phyloP scores from a whole-genome alignment of 1,140 invertebrate species.

The Linepithema humile region DNA sequence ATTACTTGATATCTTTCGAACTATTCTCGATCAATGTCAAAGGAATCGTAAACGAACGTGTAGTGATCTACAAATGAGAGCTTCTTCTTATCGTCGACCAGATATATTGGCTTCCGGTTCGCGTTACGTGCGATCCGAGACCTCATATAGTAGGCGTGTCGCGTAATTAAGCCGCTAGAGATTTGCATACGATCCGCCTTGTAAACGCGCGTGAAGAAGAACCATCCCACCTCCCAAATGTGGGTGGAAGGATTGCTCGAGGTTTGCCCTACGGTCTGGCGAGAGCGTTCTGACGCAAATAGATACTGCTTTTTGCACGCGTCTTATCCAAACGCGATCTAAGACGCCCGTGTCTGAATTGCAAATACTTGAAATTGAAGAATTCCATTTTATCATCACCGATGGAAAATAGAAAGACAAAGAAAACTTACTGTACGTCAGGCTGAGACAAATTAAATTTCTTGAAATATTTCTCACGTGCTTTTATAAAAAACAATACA shows the following conservation, averaged over 20 bases:
- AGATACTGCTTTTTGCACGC: conserved; percentile 55
- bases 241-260: conserved; percentile 41
- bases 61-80: conserved; percentile 9
- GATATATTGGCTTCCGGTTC: conserved; percentile 80
- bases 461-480: no score
- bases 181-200: conserved; percentile 82
- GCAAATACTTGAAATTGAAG: conserved; percentile 52
- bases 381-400: conserved; percentile 15
- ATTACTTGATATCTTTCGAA: not conserved
- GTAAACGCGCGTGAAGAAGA: conserved; percentile 57
- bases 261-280: conserved; percentile 22
- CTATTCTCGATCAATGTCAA: not conserved
- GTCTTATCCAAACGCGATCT: conserved; percentile 55
- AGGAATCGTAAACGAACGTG: not conserved
- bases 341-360: conserved; percentile 49
- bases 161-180: conserved; percentile 83
- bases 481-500: no score
- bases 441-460: no score
- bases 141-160: conserved; percentile 80
- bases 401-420: not conserved
- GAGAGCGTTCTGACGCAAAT: conserved; percentile 49
- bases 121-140: conserved; percentile 78
- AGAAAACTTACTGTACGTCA: no score
- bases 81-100: conserved; percentile 79
- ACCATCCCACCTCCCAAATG: not conserved